Conservation (phyloP, 2,797 vertebrate genomes). For the Todus mexicanus region DNA sequence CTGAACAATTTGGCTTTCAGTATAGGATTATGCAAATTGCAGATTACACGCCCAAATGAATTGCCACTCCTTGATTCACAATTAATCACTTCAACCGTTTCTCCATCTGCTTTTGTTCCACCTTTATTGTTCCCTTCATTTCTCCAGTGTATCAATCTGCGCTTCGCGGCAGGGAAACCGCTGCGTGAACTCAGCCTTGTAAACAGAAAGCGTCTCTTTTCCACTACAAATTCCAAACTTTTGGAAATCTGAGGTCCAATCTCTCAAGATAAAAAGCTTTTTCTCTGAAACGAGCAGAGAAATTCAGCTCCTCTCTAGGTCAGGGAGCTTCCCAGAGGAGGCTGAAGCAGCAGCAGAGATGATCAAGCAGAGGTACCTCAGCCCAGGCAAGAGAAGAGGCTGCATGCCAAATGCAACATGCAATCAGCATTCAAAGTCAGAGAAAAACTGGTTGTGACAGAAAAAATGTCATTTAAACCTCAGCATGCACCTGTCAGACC, state of each 20-base stretch:
- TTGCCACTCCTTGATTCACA: slow-evolving; percentile 28
- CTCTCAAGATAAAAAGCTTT: background rate
- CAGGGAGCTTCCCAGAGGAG: background rate
- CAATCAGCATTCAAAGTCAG: background rate
- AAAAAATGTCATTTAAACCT: background rate
- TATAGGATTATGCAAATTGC: background rate
- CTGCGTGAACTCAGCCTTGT: background rate
- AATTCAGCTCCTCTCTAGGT: background rate
- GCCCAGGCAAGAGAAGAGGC: background rate
- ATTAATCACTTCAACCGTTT: slow-evolving; percentile 2
- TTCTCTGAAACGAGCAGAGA: background rate
- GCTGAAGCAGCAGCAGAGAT: background rate
- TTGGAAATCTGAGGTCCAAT: rapidly evolving
- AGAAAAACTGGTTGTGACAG: background rate
- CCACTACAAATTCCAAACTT: background rate
- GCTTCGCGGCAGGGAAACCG: background rate
- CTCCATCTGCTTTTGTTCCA: slow-evolving; percentile 36
- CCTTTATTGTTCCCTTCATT: background rate
- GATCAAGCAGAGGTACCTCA: background rate
- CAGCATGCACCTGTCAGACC: background rate
- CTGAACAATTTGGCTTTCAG: background rate
- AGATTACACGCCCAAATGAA: background rate
- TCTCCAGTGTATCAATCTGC: background rate
- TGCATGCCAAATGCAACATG: background rate
- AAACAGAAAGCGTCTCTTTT: background rate